Conservation (phyloP, 2,888 invertebrate genomes). For the Acleris emargana region DNA sequence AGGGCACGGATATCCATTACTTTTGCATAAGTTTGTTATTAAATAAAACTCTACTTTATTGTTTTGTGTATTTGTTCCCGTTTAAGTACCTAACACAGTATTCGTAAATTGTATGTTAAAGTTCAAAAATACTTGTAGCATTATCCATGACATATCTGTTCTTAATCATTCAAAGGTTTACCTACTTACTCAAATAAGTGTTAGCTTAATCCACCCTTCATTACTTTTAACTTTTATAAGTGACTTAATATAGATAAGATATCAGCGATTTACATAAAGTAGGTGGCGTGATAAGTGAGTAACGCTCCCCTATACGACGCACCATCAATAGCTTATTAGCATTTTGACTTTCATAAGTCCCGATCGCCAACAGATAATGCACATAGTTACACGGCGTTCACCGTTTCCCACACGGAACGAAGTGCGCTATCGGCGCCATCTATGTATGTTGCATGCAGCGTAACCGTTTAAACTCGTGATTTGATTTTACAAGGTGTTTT, state of each 20-base stretch:
- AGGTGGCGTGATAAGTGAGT: slow-evolving; percentile 50
- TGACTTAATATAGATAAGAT: slow-evolving; percentile 44
- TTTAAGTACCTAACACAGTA: no score
- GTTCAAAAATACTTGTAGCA: no score
- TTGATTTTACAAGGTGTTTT: slow-evolving; percentile 33
- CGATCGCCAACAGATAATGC: slow-evolving; percentile 60
- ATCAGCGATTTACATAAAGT: slow-evolving; percentile 47
- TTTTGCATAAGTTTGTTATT: background rate
- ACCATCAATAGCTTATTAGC: slow-evolving; percentile 35
- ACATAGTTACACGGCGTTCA: slow-evolving; percentile 49
- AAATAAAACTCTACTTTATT: no score
- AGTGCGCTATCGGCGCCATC: slow-evolving; percentile 52
- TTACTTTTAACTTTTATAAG: slow-evolving; percentile 29
- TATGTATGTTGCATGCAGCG: slow-evolving; percentile 50
- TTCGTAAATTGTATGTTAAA: no score
- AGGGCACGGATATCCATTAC: slow-evolving; percentile 46
- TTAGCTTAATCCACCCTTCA: slow-evolving; percentile 11
- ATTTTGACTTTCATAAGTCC: slow-evolving; percentile 52
- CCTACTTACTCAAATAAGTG: background rate
- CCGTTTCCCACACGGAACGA: slow-evolving; percentile 53
- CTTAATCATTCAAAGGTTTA: no score
- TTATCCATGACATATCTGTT: no score
- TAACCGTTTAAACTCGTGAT: slow-evolving; percentile 43
- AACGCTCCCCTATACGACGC: slow-evolving; percentile 48
- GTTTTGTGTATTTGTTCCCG: no score